These are phyloP conservation scores for Lissonota sp. DNA, from an alignment of 2,888 invertebrate species.

Conservation along the genomic window DNA sequence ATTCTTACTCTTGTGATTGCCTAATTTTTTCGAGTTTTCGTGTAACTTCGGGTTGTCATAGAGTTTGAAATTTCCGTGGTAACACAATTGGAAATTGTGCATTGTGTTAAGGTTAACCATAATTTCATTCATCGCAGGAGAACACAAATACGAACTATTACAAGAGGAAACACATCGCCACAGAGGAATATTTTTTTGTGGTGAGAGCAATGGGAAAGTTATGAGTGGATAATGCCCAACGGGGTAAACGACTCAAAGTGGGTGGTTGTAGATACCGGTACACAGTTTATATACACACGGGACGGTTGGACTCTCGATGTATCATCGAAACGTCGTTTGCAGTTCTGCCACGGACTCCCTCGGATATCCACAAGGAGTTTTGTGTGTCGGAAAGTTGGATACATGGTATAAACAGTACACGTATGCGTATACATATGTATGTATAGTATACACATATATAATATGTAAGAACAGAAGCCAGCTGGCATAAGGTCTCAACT, in stretches of 20 bases:
- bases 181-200: neutral
- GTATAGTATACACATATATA: neutral
- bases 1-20: too few species aligned
- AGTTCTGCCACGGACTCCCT: slow-evolving; percentile 52
- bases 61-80: too few species aligned
- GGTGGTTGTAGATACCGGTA: slow-evolving; percentile 21
- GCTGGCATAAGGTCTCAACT: too few species aligned
- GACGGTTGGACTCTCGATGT: slow-evolving; percentile 50
- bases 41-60: too few species aligned
- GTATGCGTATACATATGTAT: neutral
- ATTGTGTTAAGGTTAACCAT: too few species aligned
- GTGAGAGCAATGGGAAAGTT: neutral
- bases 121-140: too few species aligned
- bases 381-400: slow-evolving; percentile 10
- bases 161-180: too few species aligned
- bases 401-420: slow-evolving; percentile 27
- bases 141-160: too few species aligned
- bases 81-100: too few species aligned
- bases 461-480: neutral
- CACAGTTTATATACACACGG: slow-evolving; percentile 33
- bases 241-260: slow-evolving; percentile 1
- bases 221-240: neutral
- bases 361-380: slow-evolving; percentile 30
- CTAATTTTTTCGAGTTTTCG: too few species aligned
- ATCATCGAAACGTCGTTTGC: slow-evolving; percentile 65